Base-by-base conservation (phyloP, 1,140 invertebrate species). In the Homarus americanus region DNA sequence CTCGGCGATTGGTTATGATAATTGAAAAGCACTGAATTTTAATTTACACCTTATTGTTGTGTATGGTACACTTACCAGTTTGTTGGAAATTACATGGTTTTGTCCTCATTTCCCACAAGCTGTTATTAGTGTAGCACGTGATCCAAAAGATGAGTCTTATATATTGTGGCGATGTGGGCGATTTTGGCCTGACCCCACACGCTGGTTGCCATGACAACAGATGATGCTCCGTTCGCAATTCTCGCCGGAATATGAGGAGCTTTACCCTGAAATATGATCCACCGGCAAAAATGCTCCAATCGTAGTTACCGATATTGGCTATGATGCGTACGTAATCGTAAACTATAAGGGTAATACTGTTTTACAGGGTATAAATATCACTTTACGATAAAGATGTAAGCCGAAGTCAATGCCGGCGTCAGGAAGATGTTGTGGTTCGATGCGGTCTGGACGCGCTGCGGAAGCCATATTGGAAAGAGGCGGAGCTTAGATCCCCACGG, bases 381-480 rank as follows among this genome's bases (percentile, higher is more conserved):
- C 34, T 83, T 83, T 83, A 34, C 36, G 32, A 69, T 69, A 32
- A 32, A 32, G 28, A 28, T 4, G 63, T 40, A 82, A 76, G 49
- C 73, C 80, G 44, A 84, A 90, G 88, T 63, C 72, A 24, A 66
- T 34, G 88, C 44, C 66, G 17, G 69, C 12, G 38, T 73, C 80
- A n/a, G 72, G 80, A 82, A 63, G 69, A 83, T 90, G 88, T 80
- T 84, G 88, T 90, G 80, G 88, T 84, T 90, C 88, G 80, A 90
- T 90, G 88, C 80, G 72, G 88, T 90, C 72, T 90, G 80, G 80
- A 90, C 88, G 69, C 80, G 36, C 69, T 90, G 72, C 49, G 88
- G 88, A 90, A 90, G 88, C 88, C 88, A 90, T 90, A 83, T 90
- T 90, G 88, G 88, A 90, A 90, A 72, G 88, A 80, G 80, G 88